Evolutionary conservation across 2,113 vertebrate species (phyloP).

Genomic region (Takifugu bimaculatus): DNA sequence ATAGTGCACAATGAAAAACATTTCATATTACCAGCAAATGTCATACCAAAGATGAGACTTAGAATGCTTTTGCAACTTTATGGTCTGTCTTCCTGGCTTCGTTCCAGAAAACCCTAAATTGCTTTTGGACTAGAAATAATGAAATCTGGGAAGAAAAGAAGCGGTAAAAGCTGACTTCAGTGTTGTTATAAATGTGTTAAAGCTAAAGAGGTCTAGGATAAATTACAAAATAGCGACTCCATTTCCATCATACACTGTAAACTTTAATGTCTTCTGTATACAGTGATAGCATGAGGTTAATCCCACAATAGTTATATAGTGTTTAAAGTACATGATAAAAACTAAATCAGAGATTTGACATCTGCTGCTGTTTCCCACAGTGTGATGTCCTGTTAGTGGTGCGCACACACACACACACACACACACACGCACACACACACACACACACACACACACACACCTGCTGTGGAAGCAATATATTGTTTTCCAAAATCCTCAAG

Average conservation of each 20-base stretch:
- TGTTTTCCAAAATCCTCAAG: conserved; percentile 59
- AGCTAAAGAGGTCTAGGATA: not conserved
- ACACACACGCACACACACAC: conserved; percentile 17
- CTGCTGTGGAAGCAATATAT: conserved; percentile 66
- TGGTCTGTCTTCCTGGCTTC: not conserved
- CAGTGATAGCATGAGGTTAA: too few relatives aligned
- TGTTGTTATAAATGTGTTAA: not conserved
- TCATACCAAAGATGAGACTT: too few relatives aligned
- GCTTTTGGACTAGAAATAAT: not conserved
- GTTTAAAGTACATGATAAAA: too few relatives aligned
- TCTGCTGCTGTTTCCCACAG: too few relatives aligned
- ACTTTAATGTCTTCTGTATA: too few relatives aligned
- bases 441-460: conserved; percentile 14
- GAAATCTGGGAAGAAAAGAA: not conserved
- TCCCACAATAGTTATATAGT: too few relatives aligned
- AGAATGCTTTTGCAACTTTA: not conserved
- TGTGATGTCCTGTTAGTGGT: too few relatives aligned
- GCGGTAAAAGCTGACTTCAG: not conserved
- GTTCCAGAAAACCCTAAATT: not conserved
- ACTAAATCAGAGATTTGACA: too few relatives aligned
- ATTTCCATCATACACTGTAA: too few relatives aligned
- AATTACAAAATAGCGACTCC: too few relatives aligned
- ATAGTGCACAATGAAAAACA: not conserved
- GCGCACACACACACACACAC: not conserved
- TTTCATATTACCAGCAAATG: not conserved